A percentile compares a stretch with the other conserved stretches of the same genome.
Evolutionary conservation across 1,140 invertebrate species (phyloP).

Genomic region (Drosophila yakuba): DNA sequence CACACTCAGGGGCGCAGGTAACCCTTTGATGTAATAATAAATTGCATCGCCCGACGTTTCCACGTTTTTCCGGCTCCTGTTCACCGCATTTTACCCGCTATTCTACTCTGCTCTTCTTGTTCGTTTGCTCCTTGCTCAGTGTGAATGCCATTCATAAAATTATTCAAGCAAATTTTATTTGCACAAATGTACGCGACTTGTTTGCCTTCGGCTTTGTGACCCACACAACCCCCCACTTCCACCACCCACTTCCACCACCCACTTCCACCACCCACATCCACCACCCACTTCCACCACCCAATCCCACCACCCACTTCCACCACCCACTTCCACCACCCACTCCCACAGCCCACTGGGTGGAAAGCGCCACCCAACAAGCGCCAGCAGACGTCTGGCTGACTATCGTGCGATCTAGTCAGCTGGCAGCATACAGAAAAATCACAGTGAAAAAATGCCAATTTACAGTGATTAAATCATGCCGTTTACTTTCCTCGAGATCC

Average conservation of each 20-base stretch:
- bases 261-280: neutral
- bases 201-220: constrained; percentile 55
- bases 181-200: constrained; percentile 62
- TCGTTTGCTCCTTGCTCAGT: constrained; percentile 18
- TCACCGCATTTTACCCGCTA: neutral
- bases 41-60: constrained; percentile 28
- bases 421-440: constrained; percentile 20
- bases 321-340: neutral
- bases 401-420: constrained; percentile 38
- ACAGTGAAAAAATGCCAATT: constrained; percentile 20
- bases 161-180: constrained; percentile 69
- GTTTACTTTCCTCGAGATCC: neutral
- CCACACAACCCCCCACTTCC: constrained; percentile 8
- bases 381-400: constrained; percentile 27
- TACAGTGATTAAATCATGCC: neutral
- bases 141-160: constrained; percentile 60
- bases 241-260: neutral
- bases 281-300: neutral
- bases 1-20: constrained; percentile 49
- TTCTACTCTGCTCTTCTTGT: neutral
- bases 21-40: constrained; percentile 58
- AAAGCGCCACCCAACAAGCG: neutral
- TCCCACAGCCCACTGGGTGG: neutral
- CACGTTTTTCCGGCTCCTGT: neutral
- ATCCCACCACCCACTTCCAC: neutral